Evolutionary conservation across 2,113 vertebrate genomes (phyloP), one percentile per base, ranked within the genome.

Genomic region (Aegotheles bennettii): DNA sequence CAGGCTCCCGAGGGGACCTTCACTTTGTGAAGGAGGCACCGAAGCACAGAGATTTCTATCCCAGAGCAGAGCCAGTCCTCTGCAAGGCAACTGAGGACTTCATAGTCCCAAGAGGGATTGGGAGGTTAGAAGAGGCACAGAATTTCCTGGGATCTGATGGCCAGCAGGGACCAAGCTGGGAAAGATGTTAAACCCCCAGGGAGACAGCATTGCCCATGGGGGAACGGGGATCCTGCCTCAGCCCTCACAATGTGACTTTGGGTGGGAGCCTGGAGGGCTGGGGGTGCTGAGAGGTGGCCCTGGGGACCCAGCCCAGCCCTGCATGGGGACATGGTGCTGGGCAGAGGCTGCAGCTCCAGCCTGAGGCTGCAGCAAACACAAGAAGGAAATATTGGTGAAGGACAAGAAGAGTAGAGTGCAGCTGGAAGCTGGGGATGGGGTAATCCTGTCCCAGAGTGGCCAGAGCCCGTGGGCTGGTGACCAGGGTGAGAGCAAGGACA

Each of bases 11-110:
- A 26, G 13, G 13, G 23, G 48, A 25, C 35, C 43, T 4, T 3
- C 16, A 19, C 36, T 0, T 3, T 0, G 3, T 6, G 4, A 16
- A 31, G 54, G 33, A 67, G 59, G 28, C 26, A 28, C 18, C 4
- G 0, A 74, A 75, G n/a, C 40, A 10, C 47, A 9, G 45, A 15
- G 13, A 38, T 64, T 18, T 68, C 63, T 33, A 28, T 1, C 45
- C 28, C 6, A 0, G 64, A 59, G 63, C 73, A 60, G 45, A 82
- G 35, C 18, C 74, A 40, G 54, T 21, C 76, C 53, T 54, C 73
- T 19, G n/a, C 21, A 0, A 51, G 5, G 26, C 1, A 1, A 28
- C 1, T 2, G 35, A 61, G 24, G 21, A 9, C 10, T 8, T 38
- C 15, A 3, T 10, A 24, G 15, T 28, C 51, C n/a, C 36, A 8